A percentile compares a stretch with the other conserved stretches of the same genome.
Conservation (phyloP, 2,888 invertebrate species). For the Macaria liturata region DNA sequence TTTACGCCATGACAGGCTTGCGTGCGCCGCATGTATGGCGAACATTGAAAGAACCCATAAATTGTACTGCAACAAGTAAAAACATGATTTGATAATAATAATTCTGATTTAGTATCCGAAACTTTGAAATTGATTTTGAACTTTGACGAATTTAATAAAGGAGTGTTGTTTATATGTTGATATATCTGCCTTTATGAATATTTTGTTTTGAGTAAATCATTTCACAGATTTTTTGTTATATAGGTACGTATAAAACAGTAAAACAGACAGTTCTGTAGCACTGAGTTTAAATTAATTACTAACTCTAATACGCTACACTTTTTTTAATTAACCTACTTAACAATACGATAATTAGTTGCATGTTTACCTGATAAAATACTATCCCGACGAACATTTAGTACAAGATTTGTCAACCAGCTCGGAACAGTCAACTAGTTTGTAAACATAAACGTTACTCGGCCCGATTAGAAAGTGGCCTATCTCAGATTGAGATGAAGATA, state of each 20-base stretch:
- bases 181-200: too few species aligned
- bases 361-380: slow-evolving; percentile 12
- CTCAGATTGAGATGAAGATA: slow-evolving; percentile 69
- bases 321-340: too few species aligned
- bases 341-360: too few species aligned
- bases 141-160: slow-evolving; percentile 11
- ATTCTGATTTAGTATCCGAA: slow-evolving; percentile 39
- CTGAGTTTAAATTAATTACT: too few species aligned
- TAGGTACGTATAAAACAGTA: too few species aligned
- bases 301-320: too few species aligned
- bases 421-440: slow-evolving; percentile 70
- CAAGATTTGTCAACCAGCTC: slow-evolving; percentile 57
- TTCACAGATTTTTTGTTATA: too few species aligned
- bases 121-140: slow-evolving; percentile 30
- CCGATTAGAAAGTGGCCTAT: slow-evolving; percentile 74
- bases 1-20: slow-evolving; percentile 56
- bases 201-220: too few species aligned
- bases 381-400: slow-evolving; percentile 42
- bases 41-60: slow-evolving; percentile 64
- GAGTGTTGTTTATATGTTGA: slow-evolving; percentile 1
- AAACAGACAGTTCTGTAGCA: too few species aligned
- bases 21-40: slow-evolving; percentile 62
- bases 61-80: slow-evolving; percentile 50
- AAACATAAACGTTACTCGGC: slow-evolving; percentile 70
- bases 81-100: slow-evolving; percentile 59